Conservation (phyloP, 2,797 vertebrate species). For the Florisuga fusca region DNA sequence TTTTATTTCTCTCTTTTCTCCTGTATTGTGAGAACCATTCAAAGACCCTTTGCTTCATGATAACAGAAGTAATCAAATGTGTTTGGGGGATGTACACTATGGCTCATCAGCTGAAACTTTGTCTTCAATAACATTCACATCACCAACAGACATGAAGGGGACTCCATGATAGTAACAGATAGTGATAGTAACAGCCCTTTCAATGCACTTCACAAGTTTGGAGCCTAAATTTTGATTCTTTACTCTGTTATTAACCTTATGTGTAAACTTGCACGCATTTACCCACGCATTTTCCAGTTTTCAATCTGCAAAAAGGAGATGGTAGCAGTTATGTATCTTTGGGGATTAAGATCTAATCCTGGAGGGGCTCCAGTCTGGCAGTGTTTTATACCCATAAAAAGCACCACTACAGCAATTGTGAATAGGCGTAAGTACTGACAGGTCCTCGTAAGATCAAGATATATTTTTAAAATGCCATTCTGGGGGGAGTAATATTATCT, state of each 20-base stretch:
- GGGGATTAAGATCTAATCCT: constrained; percentile 11
- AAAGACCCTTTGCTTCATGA: background rate
- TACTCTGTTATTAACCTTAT: background rate
- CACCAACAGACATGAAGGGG: background rate
- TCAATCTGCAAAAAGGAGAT: background rate
- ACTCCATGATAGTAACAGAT: background rate
- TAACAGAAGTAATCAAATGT: background rate
- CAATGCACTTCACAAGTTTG: background rate
- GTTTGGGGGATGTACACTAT: background rate
- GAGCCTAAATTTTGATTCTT: background rate
- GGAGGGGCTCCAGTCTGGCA: background rate
- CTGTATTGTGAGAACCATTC: background rate
- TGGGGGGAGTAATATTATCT: background rate
- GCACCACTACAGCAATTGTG: background rate
- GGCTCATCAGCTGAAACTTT: background rate
- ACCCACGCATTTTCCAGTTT: background rate
- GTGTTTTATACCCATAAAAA: background rate
- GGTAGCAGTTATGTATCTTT: background rate
- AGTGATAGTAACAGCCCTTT: background rate
- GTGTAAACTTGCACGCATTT: background rate
- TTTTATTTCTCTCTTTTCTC: background rate
- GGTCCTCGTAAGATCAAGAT: background rate
- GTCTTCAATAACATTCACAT: background rate
- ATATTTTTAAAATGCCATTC: background rate
- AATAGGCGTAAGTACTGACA: background rate